Conservation (phyloP, 2,888 invertebrate species). For the Limenitis camilla region DNA sequence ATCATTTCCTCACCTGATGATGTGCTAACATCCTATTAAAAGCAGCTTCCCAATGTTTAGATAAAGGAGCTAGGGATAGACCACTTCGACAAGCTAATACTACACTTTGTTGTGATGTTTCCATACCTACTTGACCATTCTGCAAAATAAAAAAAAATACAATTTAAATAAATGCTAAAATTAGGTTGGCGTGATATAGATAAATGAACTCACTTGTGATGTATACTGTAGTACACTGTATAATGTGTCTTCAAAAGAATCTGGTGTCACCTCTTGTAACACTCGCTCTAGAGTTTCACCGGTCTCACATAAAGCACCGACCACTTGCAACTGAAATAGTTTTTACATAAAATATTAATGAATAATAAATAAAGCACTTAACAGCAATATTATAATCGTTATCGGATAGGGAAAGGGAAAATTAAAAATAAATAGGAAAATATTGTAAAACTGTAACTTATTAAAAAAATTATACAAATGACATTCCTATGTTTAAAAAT, state of each 20-base stretch:
- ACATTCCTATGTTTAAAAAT: too few relatives aligned
- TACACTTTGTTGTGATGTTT: constrained; percentile 49
- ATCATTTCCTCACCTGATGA: constrained; percentile 48
- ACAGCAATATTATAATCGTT: too few relatives aligned
- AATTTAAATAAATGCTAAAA: not conserved
- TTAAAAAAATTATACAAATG: too few relatives aligned
- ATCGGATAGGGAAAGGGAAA: too few relatives aligned
- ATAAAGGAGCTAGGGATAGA: constrained; percentile 45
- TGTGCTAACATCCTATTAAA: constrained; percentile 54
- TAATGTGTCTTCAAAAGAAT: constrained; percentile 59
- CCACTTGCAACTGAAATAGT: constrained; percentile 54
- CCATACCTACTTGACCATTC: constrained; percentile 54
- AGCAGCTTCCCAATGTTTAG: constrained; percentile 50
- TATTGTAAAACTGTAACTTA: too few relatives aligned
- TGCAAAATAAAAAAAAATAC: constrained; percentile 23
- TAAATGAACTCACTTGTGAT: constrained; percentile 41
- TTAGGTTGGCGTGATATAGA: not conserved
- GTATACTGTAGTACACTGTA: constrained; percentile 57
- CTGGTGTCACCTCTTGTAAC: constrained; percentile 55
- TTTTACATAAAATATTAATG: not conserved
- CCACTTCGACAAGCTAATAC: constrained; percentile 51
- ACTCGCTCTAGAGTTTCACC: constrained; percentile 59
- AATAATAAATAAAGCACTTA: too few relatives aligned
- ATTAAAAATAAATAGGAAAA: too few relatives aligned
- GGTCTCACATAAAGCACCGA: constrained; percentile 59